Base-by-base conservation (phyloP, 2,113 vertebrate species). In the Chunga burmeisteri region DNA sequence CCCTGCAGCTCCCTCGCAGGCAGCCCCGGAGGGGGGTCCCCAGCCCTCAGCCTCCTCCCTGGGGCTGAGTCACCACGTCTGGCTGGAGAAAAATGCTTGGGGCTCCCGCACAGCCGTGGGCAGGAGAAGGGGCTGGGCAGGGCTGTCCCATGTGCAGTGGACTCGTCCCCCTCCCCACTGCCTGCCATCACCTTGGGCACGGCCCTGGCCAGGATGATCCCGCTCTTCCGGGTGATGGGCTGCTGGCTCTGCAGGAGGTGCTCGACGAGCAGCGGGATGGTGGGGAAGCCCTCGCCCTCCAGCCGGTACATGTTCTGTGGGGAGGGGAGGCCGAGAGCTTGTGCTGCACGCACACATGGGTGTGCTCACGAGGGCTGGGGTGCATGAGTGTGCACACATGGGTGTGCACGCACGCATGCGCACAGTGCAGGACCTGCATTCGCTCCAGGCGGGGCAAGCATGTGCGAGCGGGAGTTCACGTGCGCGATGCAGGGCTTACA, bases 211-310 rank as follows among this genome's bases (percentile, higher is more conserved):
- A 99, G 97, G 49, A 98, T 3, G 3, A 99, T 94, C 6, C 99
- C 98, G 0, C 98, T 98, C 95, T 97, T 99, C 95, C 98, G 99
- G 47, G 99, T 99, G 96, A 99, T 94, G n/a, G 98, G 97, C 96
- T 99, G 98, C 79, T 95, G 97, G 88, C 98, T 98, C 61, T 93
- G 98, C 50, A 99, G 83, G 40, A 99, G 97, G 79, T 99, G 97
- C 91, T 99, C 97, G 9, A 99, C 86, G 67, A 99, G 98, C 97
- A 99, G 97, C 0, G 99, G 99, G 82, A 99, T 95, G 42, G 98
- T 99, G 90, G 96, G 91, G 81, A 99, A 99, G n/a, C 98, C 92
- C 0, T 99, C 99, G 10, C 99, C 99, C 88, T 99, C 99, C 95
- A 99, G 97, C 30, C 99, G 99, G 96, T 99, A 99, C 95, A 98